phyloP scores from a whole-genome alignment of 2,797 vertebrate genomes.

The Nannoperca obscura region DNA sequence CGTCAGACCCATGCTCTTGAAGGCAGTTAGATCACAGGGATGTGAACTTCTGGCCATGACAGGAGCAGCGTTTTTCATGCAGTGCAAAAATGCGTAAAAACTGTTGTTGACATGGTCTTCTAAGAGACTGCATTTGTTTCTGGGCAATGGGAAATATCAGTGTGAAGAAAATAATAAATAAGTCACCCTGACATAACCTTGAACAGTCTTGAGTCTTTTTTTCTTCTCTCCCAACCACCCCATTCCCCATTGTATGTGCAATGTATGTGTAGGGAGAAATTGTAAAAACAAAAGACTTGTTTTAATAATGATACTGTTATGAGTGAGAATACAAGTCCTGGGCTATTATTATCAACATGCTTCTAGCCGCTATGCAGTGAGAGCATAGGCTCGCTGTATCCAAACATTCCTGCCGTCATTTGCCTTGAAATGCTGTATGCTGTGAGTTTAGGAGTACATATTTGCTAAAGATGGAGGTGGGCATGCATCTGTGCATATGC shows the following conservation, averaged over 20 bases:
- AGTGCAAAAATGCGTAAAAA: slow-evolving; percentile 67
- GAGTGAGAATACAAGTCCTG: slow-evolving; percentile 56
- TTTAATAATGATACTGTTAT: slow-evolving; percentile 75
- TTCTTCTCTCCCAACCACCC: slow-evolving; percentile 16
- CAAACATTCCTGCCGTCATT: slow-evolving; percentile 66
- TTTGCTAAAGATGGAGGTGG: slow-evolving; percentile 38
- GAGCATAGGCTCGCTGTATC: slow-evolving; percentile 48
- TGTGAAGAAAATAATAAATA: slow-evolving; percentile 56
- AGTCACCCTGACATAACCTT: slow-evolving; percentile 53
- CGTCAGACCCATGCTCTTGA: slow-evolving; percentile 64
- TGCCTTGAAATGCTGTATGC: slow-evolving; percentile 70
- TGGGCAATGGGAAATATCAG: slow-evolving; percentile 56
- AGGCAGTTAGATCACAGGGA: slow-evolving; percentile 71
- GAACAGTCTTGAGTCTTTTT: slow-evolving; percentile 23
- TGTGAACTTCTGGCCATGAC: slow-evolving; percentile 63
- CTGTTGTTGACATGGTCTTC: slow-evolving; percentile 58
- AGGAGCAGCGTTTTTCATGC: slow-evolving; percentile 65
- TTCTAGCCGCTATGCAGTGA: slow-evolving; percentile 60
- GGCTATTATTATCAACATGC: slow-evolving; percentile 71
- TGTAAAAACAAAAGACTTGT: slow-evolving; percentile 73
- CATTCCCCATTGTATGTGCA: slow-evolving; percentile 25
- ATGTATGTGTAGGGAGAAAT: slow-evolving; percentile 49
- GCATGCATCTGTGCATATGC: slow-evolving; percentile 38
- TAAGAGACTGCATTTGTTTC: slow-evolving; percentile 60
- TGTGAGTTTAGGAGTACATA: slow-evolving; percentile 41